Evolutionary conservation across 2,113 vertebrate genomes (phyloP), one percentile per base, ranked within the genome.

Genomic region (Halichoerus grypus): DNA sequence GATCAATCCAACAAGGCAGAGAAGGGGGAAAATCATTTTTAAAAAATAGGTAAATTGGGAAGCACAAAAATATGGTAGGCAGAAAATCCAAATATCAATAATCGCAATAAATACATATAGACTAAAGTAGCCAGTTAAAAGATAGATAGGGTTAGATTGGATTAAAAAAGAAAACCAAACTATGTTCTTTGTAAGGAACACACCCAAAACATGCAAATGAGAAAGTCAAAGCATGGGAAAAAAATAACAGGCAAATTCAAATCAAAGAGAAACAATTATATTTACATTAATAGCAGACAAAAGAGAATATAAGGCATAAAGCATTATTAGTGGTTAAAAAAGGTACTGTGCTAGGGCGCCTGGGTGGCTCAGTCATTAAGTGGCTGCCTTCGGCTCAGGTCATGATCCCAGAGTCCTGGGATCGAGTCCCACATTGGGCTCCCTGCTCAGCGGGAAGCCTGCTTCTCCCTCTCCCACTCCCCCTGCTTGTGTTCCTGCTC

Each of bases 111-210:
- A 63, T 39, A 5, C 15, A 16, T 85, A 46, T 55, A 12, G 61
- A 72, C 39, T 69, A 55, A 88, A 57, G 53, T 91, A 71, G 14
- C n/a, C n/a, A 85, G 49, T 74, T 85, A 92, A 89, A 88, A 89
- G 19, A 67, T 36, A 83, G 55, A 28, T 49, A 49, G 26, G 42
- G 42, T 72, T 89, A 89, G 22, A 81, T 93, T 88, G 19, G 18
- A 65, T 92, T 96, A 74, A 82, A 95, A 93, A 91, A 49, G 6
- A 87, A 86, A 93, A 49, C 12, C 28, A 74, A 77, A 77, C 57
- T 87, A 13, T 83, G 39, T 72, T 91, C n/a, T 93, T 49, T 84
- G 15, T 55, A 95, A 83, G 36, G 39, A 42, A 69, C 6, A 51
- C 16, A 93, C 11, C 19, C 67, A 95, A 92, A 96, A 76, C 13